These are phyloP conservation scores for Proisotoma minuta DNA, from an alignment of 2,888 invertebrate species.

Conservation along the genomic window DNA sequence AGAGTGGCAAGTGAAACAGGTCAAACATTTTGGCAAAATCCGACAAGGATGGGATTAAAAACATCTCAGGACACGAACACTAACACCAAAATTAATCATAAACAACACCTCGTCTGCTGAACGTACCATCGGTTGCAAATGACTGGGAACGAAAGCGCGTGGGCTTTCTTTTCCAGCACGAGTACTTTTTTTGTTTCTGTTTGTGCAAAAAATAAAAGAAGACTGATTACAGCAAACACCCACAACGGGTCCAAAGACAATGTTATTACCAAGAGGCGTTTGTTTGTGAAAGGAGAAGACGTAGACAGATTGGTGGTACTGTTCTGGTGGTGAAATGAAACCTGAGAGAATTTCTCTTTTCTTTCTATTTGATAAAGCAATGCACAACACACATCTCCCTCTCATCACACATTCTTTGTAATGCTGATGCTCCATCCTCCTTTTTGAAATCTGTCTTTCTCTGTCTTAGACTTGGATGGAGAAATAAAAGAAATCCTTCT, in stretches of 20 bases:
- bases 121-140: neutral
- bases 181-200: slow-evolving; percentile 1
- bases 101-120: neutral
- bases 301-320: slow-evolving; percentile 15
- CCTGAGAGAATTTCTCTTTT: slow-evolving; percentile 14
- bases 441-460: neutral
- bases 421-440: slow-evolving; percentile 1
- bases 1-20: no score
- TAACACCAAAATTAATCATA: slow-evolving; percentile 1
- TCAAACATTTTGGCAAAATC: no score
- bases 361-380: neutral
- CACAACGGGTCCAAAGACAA: slow-evolving; percentile 7
- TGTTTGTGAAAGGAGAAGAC: slow-evolving; percentile 7
- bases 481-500: neutral
- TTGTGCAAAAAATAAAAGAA: neutral
- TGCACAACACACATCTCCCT: neutral
- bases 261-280: slow-evolving; percentile 8
- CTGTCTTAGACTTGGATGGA: no score
- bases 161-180: neutral
- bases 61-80: slow-evolving; percentile 1
- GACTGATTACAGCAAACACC: neutral
- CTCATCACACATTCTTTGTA: slow-evolving; percentile 5
- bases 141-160: neutral
- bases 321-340: slow-evolving; percentile 13
- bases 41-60: no score